Evolutionary conservation across 1,140 invertebrate genomes (phyloP), one percentile per base, ranked within the genome.

Genomic region (Nephotettix cincticeps): DNA sequence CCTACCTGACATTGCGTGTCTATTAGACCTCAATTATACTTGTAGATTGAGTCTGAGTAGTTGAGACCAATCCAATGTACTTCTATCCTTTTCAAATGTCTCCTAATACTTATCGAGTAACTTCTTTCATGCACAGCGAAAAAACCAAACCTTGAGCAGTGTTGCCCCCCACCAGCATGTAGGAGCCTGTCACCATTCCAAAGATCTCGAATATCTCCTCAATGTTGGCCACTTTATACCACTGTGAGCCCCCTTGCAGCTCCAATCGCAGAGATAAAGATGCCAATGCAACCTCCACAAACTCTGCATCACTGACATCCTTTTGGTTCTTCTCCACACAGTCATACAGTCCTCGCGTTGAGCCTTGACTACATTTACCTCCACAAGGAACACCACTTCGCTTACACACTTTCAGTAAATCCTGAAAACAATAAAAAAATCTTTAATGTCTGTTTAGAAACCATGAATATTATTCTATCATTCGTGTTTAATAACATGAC

Each of bases 191-290:
- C 17, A 65, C n/a, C 63, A 65, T 65, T 6, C 25, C 63, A 19
- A 65, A 65, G n/a, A 65, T 65, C 29, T 65, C 28, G 25, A 65
- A 65, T 19, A 65, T 29, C 28, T 65, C 63, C n/a, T 32, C 32
- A 3, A 65, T 19, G 1, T 29, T 13, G 6, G 1, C 27, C 63
- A 65, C 63, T 19, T 65, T 65, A 30, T 65, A 65, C 63, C 63
- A 65, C 4, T 17, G 14, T 32, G n/a, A n/a, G 17, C n/a, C 27
- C 17, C 32, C 28, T 27, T 13, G 3, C 28, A 17, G 32, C n/a
- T 61, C 28, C 2, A 65, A 1, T 30, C 19, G 13, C n/a, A 65
- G 63, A 17, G 13, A 3, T 6, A 19, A 14, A 1, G 63, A 40
- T 1, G 30, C 1, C 63, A 65, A 61, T 19, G 63, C 63, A 6